Evolutionary conservation across 2,797 vertebrate genomes (phyloP), one percentile per base, ranked within the genome.

Genomic region (Platyrinchus mystaceus): DNA sequence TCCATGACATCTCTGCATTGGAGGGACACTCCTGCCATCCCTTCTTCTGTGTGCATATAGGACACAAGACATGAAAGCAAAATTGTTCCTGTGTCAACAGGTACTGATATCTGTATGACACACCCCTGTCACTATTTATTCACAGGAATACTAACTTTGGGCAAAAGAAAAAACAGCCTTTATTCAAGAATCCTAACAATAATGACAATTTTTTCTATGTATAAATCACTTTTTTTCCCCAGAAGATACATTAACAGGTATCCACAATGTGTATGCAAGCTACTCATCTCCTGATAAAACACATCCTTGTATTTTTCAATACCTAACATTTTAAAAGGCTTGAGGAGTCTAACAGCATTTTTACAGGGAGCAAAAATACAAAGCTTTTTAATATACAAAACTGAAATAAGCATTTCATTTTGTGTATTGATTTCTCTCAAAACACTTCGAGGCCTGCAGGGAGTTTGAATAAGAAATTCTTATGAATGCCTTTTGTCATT

Each of bases 401-500:
- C 28, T 32, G 41, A 79, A 92, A 87, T 39, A 90, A 76, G 37
- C 46, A n/a, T 50, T 46, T 78, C 5, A 4, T 91, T 88, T 89
- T 43, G 20, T 0, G 0, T 73, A 64, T 49, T 77, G 58, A 69
- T 75, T 90, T 63, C 55, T 88, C 82, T 86, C 55, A 69, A 63
- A 88, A 79, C 36, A 50, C 20, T 91, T 44, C 56, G 47, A 90
- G 47, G 56, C 18, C 77, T 16, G 0, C 32, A 59, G 83, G 58
- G 47, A 90, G 24, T 36, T 90, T 82, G 70, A 59, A 86, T 53
- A 84, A 88, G 79, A 89, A 95, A 86, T 82, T 85, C 37, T 88
- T 77, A 93, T 78, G 1, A 73, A 93, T 56, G 37, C 2, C 60
- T 82, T 91, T 82, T 90, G 55, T 63, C 47, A 55, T 90, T 85